A percentile compares a stretch with the other conserved stretches of the same genome.
Conservation (phyloP, 2,888 invertebrate genomes). For the Pristionchus maxplancki region DNA sequence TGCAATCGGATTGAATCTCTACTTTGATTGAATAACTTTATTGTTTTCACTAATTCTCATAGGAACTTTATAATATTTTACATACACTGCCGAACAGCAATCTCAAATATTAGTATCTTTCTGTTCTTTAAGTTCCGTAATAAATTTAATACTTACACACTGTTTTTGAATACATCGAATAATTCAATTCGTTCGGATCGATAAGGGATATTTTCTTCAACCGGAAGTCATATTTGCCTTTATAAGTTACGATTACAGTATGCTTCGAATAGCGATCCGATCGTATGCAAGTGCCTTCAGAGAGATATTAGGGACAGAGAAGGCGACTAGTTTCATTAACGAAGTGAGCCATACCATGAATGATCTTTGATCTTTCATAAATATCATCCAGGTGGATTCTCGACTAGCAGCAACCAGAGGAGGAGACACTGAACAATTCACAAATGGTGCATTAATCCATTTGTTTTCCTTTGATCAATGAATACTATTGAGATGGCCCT, state of each 20-base stretch:
- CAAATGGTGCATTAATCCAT: not conserved
- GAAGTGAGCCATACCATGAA: not conserved
- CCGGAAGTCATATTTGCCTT: not conserved
- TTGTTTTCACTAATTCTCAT: not conserved
- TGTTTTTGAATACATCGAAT: not conserved
- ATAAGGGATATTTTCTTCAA: not conserved
- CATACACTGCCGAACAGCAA: not conserved
- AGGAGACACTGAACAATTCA: not conserved
- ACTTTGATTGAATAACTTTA: slow-evolving; percentile 13
- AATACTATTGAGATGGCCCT: not conserved
- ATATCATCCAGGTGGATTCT: not conserved
- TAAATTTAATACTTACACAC: not conserved
- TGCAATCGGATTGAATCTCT: slow-evolving; percentile 21
- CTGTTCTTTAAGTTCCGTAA: not conserved
- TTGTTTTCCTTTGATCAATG: not conserved
- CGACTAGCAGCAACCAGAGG: slow-evolving; percentile 26
- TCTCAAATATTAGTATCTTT: not conserved
- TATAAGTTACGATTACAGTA: not conserved
- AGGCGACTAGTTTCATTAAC: not conserved
- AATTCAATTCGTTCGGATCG: not conserved
- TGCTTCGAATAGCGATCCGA: slow-evolving; percentile 43
- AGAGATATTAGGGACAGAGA: slow-evolving; percentile 32
- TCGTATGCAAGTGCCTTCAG: slow-evolving; percentile 13
- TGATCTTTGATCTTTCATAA: not conserved
- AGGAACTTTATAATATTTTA: slow-evolving; percentile 1